Percentiles rank a stretch among this genome's conserved stretches.
These are phyloP conservation scores for Pithys albifrons DNA, from an alignment of 2,113 vertebrate species.

Conservation along the genomic window DNA sequence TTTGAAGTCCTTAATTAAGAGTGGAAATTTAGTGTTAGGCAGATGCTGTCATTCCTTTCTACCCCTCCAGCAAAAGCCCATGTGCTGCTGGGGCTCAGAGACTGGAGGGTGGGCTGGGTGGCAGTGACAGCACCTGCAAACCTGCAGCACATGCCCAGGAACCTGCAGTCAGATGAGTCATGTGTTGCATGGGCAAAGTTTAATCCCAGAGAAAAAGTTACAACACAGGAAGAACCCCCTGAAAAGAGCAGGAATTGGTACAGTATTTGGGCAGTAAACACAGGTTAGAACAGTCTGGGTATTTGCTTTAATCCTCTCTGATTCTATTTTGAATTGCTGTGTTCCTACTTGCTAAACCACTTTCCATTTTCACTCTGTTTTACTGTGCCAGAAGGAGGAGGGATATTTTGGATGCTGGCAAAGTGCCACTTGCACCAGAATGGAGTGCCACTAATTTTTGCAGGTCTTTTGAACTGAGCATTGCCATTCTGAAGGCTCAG, in stretches of 20 bases:
- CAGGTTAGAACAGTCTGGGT: conserved; percentile 46
- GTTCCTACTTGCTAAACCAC: conserved; percentile 62
- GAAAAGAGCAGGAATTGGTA: conserved; percentile 34
- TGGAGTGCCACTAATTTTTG: not conserved
- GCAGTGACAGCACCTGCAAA: not conserved
- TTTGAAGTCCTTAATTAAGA: conserved; percentile 10
- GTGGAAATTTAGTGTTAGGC: not conserved
- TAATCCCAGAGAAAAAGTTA: conserved; percentile 14
- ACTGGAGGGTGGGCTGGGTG: not conserved
- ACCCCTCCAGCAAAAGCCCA: conserved; percentile 11
- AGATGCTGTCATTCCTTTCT: not conserved
- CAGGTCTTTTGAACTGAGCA: not conserved
- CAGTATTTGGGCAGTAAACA: conserved; percentile 61
- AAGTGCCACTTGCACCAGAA: conserved; percentile 23
- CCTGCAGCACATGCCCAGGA: not conserved
- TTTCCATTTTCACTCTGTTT: conserved; percentile 50
- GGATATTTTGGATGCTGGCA: conserved; percentile 72
- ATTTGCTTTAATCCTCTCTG: conserved; percentile 57
- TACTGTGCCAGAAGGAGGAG: conserved; percentile 54
- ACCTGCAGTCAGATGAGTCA: conserved; percentile 18
- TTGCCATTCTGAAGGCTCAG: not conserved
- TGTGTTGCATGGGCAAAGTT: not conserved
- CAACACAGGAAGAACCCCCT: conserved; percentile 22
- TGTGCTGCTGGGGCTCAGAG: not conserved
- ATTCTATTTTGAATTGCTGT: conserved; percentile 71